A percentile compares a stretch with the other conserved stretches of the same genome.
Evolutionary conservation across 2,888 invertebrate species (phyloP).

Genomic region (Zele albiditarsus): DNA sequence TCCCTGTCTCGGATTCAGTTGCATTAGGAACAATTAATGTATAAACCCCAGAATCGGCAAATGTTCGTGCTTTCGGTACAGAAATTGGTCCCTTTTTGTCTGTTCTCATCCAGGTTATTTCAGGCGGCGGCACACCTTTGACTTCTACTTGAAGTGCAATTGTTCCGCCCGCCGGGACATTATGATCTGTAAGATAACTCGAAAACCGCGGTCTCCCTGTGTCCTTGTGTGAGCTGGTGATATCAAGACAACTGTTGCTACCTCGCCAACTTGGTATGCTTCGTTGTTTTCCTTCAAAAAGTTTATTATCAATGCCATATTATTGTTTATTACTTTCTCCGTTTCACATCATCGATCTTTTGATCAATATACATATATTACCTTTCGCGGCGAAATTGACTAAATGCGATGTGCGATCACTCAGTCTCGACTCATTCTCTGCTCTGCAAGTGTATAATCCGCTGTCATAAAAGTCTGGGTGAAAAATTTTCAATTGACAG

Average conservation of each 20-base stretch:
- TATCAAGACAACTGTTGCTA: conserved; percentile 52
- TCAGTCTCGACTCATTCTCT: conserved; percentile 79
- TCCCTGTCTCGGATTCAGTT: conserved; percentile 81
- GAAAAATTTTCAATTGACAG: conserved; percentile 80
- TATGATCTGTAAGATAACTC: conserved; percentile 81
- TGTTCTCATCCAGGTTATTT: conserved; percentile 83
- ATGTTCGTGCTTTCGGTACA: conserved; percentile 80
- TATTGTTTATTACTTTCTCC: background rate
- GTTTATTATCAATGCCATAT: background rate
- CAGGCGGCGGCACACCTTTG: conserved; percentile 77
- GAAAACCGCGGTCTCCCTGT: conserved; percentile 79
- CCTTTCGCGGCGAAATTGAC: conserved; percentile 80
- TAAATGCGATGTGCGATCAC: conserved; percentile 83
- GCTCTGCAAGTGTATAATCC: conserved; percentile 86
- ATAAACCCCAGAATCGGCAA: conserved; percentile 81
- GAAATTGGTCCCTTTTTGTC: conserved; percentile 75
- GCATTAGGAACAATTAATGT: conserved; percentile 84
- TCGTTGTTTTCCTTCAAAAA: conserved; percentile 31
- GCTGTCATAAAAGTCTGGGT: conserved; percentile 80
- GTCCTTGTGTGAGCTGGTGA: conserved; percentile 45
- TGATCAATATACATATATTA: conserved; percentile 56
- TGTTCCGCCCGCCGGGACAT: conserved; percentile 84
- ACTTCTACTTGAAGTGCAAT: conserved; percentile 88
- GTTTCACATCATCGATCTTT: background rate
- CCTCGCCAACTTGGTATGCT: conserved; percentile 43